Evolutionary conservation across 2,888 invertebrate genomes (phyloP), one percentile per base, ranked within the genome.

Genomic region (Drosophila neonasuta): DNA sequence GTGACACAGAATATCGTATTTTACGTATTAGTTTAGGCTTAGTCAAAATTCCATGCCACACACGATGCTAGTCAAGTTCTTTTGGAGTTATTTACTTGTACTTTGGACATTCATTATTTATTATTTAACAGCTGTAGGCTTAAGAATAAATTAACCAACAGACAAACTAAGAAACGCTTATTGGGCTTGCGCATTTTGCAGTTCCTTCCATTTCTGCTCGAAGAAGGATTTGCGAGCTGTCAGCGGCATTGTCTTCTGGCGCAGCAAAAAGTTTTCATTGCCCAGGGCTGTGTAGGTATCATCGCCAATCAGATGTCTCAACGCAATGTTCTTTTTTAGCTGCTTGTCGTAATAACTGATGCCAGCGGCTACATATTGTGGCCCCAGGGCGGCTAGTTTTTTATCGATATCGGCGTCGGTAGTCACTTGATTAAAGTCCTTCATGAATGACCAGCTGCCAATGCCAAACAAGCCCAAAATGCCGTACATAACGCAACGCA

Each of bases 261-360:
- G 91, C 51, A 96, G 64, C 13, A 93, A 90, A 88, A 92, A 93
- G 84, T 94, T 93, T 82, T 94, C 94, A 91, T 96, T 95, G 9
- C 96, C 96, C 68, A 92, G 87, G 46, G 92, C 92, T 34, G 94
- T 94, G 87, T 93, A 96, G 52, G 92, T 90, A 7, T 89, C 91
- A 82, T 93, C 92, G 0, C 95, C 95, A 55, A 87, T 73, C 0
- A 87, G 49, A 15, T 76, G 69, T 77, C 94, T 92, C 15, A 96
- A 89, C 0, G 96, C 95, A 80, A 94, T 93, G 90, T 97, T 97
- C 88, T 95, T 93, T 77, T 94, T 91, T 41, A 96, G 88, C 29
- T 93, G 88, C 91, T 96, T 96, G 29, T 93, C 92, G 88, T 96
- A 97, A 91, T 93, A 97, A 88, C 95, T 94, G 32, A 94, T 91